Evolutionary conservation across 2,888 invertebrate species (phyloP).

Genomic region (Cynaeus angustus): DNA sequence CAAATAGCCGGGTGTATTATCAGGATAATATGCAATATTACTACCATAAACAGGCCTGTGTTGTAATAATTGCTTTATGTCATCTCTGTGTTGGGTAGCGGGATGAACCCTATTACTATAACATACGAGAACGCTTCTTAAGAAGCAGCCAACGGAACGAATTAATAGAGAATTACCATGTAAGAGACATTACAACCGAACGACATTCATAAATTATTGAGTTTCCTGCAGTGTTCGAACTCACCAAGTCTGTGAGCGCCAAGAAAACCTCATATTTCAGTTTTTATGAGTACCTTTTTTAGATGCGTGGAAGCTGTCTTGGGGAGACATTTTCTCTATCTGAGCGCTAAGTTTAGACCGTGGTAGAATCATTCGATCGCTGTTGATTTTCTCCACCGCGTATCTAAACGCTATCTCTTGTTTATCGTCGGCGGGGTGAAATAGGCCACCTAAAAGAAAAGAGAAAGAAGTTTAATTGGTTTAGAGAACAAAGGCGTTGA

Average conservation of each 20-base stretch:
- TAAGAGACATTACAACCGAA: neutral
- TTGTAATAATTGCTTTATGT: conserved; percentile 13
- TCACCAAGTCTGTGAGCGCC: conserved; percentile 33
- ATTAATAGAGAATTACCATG: conserved; percentile 2
- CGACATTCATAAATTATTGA: conserved; percentile 50
- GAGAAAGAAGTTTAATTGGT: neutral
- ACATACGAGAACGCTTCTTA: conserved; percentile 2
- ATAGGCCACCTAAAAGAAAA: conserved; percentile 82
- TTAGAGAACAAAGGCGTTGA: neutral
- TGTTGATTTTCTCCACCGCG: conserved; percentile 93
- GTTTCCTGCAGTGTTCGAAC: conserved; percentile 45
- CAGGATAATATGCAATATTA: neutral
- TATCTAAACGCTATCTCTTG: conserved; percentile 94
- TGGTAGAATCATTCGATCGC: conserved; percentile 86
- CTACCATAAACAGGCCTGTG: neutral
- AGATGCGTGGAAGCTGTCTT: conserved; percentile 95
- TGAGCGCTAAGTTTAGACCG: conserved; percentile 91
- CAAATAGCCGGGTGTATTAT: neutral
- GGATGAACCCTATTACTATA: conserved; percentile 1
- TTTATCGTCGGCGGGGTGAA: conserved; percentile 90
- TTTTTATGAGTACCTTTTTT: conserved; percentile 83
- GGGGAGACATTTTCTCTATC: conserved; percentile 91
- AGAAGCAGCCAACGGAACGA: neutral
- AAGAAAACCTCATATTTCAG: conserved; percentile 23
- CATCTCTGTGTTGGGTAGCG: neutral